Percentiles rank a stretch among this genome's conserved stretches.
These are phyloP conservation scores for Enteromius argenteus DNA, from an alignment of 2,797 vertebrate species.

Conservation along the genomic window DNA sequence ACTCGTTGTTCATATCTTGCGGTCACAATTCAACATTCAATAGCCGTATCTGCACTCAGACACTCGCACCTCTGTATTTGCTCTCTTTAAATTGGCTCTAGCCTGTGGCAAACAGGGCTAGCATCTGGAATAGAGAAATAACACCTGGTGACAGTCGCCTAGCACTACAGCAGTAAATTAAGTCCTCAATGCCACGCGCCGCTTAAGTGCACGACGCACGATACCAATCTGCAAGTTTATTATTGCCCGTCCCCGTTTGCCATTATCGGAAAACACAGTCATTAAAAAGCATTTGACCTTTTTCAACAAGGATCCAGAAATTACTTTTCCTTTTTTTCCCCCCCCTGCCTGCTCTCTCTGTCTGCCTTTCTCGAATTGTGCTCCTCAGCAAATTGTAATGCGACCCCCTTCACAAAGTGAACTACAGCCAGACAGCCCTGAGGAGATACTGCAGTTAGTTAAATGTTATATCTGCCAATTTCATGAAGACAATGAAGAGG, in stretches of 20 bases:
- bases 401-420: slow-evolving; percentile 76
- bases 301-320: slow-evolving; percentile 79
- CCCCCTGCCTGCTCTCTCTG: slow-evolving; percentile 40
- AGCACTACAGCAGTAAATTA: slow-evolving; percentile 72
- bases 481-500: slow-evolving; percentile 72
- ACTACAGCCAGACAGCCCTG: slow-evolving; percentile 71
- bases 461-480: slow-evolving; percentile 86
- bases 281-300: slow-evolving; percentile 88
- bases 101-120: slow-evolving; percentile 73
- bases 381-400: slow-evolving; percentile 80
- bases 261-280: slow-evolving; percentile 84
- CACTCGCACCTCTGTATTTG: slow-evolving; percentile 75
- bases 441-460: slow-evolving; percentile 81
- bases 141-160: slow-evolving; percentile 71
- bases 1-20: slow-evolving; percentile 64
- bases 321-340: slow-evolving; percentile 73
- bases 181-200: slow-evolving; percentile 78
- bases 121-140: slow-evolving; percentile 76
- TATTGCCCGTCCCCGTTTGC: slow-evolving; percentile 69
- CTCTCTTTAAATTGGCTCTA: slow-evolving; percentile 76
- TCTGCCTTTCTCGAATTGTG: slow-evolving; percentile 68
- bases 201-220: slow-evolving; percentile 75
- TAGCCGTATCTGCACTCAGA: slow-evolving; percentile 57
- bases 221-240: slow-evolving; percentile 85
- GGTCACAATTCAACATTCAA: slow-evolving; percentile 76